Percentiles rank a stretch among this genome's conserved stretches.
These are phyloP conservation scores for Gari tellinella DNA, from an alignment of 2,888 invertebrate genomes.

Conservation along the genomic window DNA sequence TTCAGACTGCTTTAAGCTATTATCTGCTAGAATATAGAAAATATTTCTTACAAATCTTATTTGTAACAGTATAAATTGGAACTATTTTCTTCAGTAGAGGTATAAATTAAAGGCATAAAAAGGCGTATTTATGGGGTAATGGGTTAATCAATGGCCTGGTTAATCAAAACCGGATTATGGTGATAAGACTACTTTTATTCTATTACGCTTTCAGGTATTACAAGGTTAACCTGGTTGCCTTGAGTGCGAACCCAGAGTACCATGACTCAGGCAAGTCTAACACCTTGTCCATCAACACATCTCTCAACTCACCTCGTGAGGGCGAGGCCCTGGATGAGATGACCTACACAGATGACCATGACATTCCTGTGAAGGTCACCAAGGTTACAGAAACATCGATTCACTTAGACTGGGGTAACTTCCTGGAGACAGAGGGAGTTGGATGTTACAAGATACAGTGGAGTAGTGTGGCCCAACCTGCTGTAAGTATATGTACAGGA, in stretches of 20 bases:
- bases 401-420: slow-evolving; percentile 82
- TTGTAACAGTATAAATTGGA: too few relatives aligned
- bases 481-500: slow-evolving; percentile 68
- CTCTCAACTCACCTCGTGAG: slow-evolving; percentile 61
- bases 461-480: slow-evolving; percentile 84
- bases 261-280: slow-evolving; percentile 81
- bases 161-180: too few relatives aligned
- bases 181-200: too few relatives aligned
- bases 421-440: slow-evolving; percentile 77
- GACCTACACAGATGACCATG: slow-evolving; percentile 72
- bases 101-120: too few relatives aligned
- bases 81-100: too few relatives aligned
- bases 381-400: slow-evolving; percentile 81
- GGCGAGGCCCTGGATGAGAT: slow-evolving; percentile 66
- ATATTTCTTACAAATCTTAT: too few relatives aligned
- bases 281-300: slow-evolving; percentile 77
- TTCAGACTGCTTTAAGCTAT: too few relatives aligned
- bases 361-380: slow-evolving; percentile 79
- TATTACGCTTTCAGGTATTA: slow-evolving; percentile 74
- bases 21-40: too few relatives aligned
- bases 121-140: too few relatives aligned
- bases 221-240: slow-evolving; percentile 80
- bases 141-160: too few relatives aligned
- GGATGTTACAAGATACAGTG: slow-evolving; percentile 82
- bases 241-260: slow-evolving; percentile 77